Conservation (phyloP, 2,113 vertebrate species). For the Sturnira hondurensis region DNA sequence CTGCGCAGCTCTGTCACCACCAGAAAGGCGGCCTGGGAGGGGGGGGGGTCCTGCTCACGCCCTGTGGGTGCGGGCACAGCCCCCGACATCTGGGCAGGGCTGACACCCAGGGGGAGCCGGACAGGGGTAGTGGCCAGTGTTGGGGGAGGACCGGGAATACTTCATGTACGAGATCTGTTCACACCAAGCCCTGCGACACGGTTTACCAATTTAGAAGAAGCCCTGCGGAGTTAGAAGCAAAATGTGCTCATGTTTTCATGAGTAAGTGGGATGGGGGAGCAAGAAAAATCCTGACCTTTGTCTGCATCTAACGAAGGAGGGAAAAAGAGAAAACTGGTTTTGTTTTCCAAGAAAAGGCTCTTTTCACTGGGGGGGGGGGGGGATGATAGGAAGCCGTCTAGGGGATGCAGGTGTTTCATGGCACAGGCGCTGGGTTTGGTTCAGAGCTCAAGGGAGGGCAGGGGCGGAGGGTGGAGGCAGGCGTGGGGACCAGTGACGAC, state of each 20-base stretch:
- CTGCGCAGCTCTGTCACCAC: fast-evolving
- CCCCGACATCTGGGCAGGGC: fast-evolving
- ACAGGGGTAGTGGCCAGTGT: fast-evolving
- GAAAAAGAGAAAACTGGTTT: not conserved
- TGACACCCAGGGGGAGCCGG: not conserved
- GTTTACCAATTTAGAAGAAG: not conserved
- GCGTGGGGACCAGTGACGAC: fast-evolving
- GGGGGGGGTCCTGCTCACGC: fast-evolving
- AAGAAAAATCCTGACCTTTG: not conserved
- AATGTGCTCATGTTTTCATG: not conserved
- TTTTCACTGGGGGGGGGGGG: not conserved
- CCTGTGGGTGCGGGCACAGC: fast-evolving
- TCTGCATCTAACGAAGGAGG: not conserved
- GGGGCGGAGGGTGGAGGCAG: not conserved
- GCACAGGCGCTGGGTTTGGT: not conserved
- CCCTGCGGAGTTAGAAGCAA: not conserved
- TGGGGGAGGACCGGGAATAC: not conserved
- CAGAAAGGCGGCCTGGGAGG: fast-evolving
- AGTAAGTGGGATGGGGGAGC: not conserved
- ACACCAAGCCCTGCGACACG: not conserved
- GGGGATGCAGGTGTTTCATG: not conserved
- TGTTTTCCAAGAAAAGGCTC: not conserved
- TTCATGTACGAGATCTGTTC: not conserved
- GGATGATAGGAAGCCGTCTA: too few relatives aligned
- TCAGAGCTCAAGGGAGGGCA: not conserved